phyloP scores from a whole-genome alignment of 2,113 vertebrate species.

The Malurus alboscapulatus region DNA sequence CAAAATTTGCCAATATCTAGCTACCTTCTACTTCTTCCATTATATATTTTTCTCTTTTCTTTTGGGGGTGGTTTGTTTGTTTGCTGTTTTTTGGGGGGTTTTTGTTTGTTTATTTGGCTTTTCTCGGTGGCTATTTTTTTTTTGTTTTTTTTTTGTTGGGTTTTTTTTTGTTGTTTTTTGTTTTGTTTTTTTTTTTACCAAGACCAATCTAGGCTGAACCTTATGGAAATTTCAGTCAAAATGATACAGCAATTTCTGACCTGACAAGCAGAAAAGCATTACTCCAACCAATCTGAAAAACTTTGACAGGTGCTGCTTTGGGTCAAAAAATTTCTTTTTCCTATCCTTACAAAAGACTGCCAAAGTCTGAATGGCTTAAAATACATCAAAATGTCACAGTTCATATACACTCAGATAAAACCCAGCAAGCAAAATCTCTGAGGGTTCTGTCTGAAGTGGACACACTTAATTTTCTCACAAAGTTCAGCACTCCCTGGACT shows the following conservation, averaged over 20 bases:
- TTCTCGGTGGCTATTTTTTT: background rate
- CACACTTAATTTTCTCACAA: background rate
- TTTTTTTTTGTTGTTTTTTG: too few species aligned
- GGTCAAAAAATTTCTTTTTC: background rate
- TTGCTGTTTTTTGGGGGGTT: background rate
- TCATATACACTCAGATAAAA: background rate
- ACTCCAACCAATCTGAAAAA: background rate
- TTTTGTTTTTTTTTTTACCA: background rate
- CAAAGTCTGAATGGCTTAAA: background rate
- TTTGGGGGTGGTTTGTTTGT: background rate
- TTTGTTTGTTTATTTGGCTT: too few species aligned
- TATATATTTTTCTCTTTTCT: background rate
- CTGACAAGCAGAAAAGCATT: background rate
- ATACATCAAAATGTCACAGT: conserved; percentile 5
- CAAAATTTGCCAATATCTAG: background rate
- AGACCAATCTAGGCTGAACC: background rate
- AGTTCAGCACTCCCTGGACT: background rate
- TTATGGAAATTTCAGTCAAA: background rate
- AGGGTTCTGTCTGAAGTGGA: background rate
- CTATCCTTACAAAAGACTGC: background rate
- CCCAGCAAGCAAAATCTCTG: background rate
- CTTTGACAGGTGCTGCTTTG: background rate
- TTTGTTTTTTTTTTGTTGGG: background rate
- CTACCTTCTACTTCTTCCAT: background rate
- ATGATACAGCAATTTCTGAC: background rate